A percentile compares a stretch with the other conserved stretches of the same genome.
These are phyloP conservation scores for Caenorhabditis sp. DNA, from an alignment of 2,888 invertebrate species.

Conservation along the genomic window DNA sequence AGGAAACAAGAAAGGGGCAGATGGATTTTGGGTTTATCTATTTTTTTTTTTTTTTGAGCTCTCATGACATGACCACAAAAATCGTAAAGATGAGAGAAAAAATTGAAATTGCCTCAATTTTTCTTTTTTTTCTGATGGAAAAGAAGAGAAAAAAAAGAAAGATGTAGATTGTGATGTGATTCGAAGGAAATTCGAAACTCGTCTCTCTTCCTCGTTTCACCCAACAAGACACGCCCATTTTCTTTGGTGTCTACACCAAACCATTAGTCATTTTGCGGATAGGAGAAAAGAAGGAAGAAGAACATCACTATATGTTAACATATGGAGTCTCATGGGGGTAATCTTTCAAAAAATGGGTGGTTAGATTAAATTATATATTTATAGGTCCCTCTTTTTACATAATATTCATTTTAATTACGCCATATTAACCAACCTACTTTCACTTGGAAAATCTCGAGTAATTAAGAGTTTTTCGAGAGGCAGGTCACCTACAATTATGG, in stretches of 20 bases:
- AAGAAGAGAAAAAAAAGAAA: not conserved
- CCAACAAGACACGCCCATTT: not conserved
- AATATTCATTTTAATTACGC: too few species aligned
- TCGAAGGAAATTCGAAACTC: conserved; percentile 11
- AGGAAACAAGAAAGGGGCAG: not conserved
- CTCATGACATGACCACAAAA: not conserved
- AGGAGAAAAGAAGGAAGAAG: not conserved
- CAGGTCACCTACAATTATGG: conserved; percentile 8
- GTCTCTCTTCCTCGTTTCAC: not conserved
- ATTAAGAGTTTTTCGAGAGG: conserved; percentile 9
- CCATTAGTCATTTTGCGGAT: not conserved
- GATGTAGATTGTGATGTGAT: conserved; percentile 13
- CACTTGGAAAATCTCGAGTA: conserved; percentile 20
- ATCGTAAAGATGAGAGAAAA: not conserved
- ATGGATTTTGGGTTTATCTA: not conserved
- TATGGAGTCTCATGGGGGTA: not conserved
- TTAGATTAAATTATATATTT: too few species aligned
- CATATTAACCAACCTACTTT: conserved; percentile 16
- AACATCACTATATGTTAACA: not conserved
- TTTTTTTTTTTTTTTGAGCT: not conserved
- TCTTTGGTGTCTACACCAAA: not conserved
- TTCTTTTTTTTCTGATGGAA: not conserved
- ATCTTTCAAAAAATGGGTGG: not conserved
- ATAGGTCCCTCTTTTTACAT: too few species aligned
- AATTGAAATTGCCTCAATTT: not conserved